phyloP scores from a whole-genome alignment of 1,140 invertebrate species.

The Archivesica marissinica region DNA sequence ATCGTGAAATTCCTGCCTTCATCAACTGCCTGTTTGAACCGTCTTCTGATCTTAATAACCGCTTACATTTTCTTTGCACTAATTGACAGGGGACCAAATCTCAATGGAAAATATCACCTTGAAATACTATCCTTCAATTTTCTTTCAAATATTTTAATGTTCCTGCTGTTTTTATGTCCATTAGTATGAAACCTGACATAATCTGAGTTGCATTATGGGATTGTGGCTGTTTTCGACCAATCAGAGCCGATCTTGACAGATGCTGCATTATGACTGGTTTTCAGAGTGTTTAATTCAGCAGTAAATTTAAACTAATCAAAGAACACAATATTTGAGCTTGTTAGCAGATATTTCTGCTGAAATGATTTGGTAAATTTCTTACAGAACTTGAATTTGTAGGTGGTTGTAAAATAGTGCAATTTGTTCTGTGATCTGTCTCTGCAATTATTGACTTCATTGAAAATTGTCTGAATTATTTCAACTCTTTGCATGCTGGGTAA shows the following conservation, averaged over 20 bases:
- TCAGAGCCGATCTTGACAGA: slow-evolving; percentile 54
- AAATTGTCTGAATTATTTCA: too few species aligned
- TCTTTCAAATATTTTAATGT: slow-evolving; percentile 54
- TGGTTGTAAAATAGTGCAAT: too few species aligned
- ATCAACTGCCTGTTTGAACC: neutral
- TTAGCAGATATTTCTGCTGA: too few species aligned
- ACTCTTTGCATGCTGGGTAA: too few species aligned
- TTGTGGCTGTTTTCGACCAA: slow-evolving; percentile 50
- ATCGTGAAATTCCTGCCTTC: slow-evolving; percentile 51
- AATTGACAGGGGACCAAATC: slow-evolving; percentile 46
- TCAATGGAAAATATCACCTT: slow-evolving; percentile 43
- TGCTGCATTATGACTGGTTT: slow-evolving; percentile 56
- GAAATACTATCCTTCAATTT: slow-evolving; percentile 59
- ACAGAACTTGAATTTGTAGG: too few species aligned
- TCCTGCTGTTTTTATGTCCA: slow-evolving; percentile 57
- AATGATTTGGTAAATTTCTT: too few species aligned
- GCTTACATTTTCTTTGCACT: slow-evolving; percentile 50
- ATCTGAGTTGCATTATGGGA: slow-evolving; percentile 58
- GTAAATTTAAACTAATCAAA: slow-evolving; percentile 54
- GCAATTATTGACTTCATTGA: too few species aligned
- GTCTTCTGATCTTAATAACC: slow-evolving; percentile 41
- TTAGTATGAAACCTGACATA: slow-evolving; percentile 40
- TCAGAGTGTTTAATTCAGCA: slow-evolving; percentile 63
- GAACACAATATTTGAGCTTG: neutral
- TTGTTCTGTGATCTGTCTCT: too few species aligned